Percentiles rank a stretch among this genome's conserved stretches.
These are phyloP conservation scores for Pycnomerus fuliginosus DNA, from an alignment of 2,888 invertebrate genomes.

Conservation along the genomic window DNA sequence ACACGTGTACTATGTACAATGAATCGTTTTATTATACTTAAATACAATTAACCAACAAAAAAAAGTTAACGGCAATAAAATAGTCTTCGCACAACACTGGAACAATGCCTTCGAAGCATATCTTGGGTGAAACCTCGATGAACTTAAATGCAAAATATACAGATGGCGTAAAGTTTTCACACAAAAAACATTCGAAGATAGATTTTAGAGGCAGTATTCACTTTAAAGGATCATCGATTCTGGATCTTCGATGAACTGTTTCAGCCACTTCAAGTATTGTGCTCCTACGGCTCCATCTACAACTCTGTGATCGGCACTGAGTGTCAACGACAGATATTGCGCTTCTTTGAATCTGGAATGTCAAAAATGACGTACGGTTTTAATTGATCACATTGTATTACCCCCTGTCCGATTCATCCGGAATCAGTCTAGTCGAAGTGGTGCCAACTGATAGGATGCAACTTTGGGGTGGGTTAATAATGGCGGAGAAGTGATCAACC, in stretches of 20 bases:
- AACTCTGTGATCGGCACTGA: slow-evolving; percentile 96
- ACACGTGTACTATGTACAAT: too few relatives aligned
- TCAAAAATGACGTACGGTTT: slow-evolving; percentile 11
- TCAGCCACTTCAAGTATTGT: slow-evolving; percentile 90
- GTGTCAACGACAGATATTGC: slow-evolving; percentile 83
- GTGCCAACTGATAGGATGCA: slow-evolving; percentile 91
- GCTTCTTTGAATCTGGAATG: slow-evolving; percentile 67
- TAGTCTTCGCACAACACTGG: too few relatives aligned
- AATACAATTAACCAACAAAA: too few relatives aligned
- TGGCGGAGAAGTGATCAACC: slow-evolving; percentile 85
- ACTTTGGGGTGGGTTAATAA: slow-evolving; percentile 95
- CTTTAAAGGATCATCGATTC: slow-evolving; percentile 87
- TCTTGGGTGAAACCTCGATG: too few relatives aligned
- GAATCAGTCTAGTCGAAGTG: slow-evolving; percentile 72
- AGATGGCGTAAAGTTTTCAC: too few relatives aligned
- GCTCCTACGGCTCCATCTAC: slow-evolving; percentile 99
- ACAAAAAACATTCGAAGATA: too few relatives aligned
- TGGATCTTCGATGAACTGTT: slow-evolving; percentile 87
- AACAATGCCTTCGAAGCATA: too few relatives aligned
- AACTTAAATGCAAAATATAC: too few relatives aligned
- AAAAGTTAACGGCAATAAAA: too few relatives aligned
- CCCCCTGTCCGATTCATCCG: slow-evolving; percentile 74
- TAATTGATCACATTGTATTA: slow-evolving; percentile 50
- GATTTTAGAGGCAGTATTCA: too few relatives aligned
- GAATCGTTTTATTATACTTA: too few relatives aligned